Percentiles rank a stretch among this genome's conserved stretches.
Evolutionary conservation across 1,140 invertebrate genomes (phyloP).

Genomic region (Agrypnia vestita): DNA sequence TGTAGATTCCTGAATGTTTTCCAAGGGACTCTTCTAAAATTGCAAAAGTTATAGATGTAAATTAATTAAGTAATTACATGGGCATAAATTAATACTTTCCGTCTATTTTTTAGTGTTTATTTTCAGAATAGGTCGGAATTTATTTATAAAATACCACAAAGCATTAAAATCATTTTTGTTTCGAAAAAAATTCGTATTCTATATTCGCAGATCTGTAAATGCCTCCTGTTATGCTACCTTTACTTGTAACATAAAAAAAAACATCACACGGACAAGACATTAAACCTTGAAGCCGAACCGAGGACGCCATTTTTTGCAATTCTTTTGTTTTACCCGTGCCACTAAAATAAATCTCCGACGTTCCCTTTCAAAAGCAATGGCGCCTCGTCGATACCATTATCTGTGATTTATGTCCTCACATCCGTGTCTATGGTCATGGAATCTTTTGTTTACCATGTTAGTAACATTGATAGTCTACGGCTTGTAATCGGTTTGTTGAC

Average conservation of each 20-base stretch:
- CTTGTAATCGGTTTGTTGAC: slow-evolving; percentile 21
- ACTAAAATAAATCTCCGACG: slow-evolving; percentile 26
- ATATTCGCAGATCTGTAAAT: slow-evolving; percentile 1
- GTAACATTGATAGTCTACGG: slow-evolving; percentile 25
- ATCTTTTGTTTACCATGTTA: slow-evolving; percentile 36
- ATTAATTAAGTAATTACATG: too few relatives aligned
- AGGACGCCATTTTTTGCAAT: slow-evolving; percentile 6
- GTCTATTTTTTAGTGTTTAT: too few relatives aligned
- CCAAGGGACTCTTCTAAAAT: too few relatives aligned
- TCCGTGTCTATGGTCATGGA: slow-evolving; percentile 31
- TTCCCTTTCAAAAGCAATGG: slow-evolving; percentile 31
- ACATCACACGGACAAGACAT: not conserved
- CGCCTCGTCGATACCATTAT: slow-evolving; percentile 32
- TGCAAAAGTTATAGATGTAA: too few relatives aligned
- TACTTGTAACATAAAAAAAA: not conserved
- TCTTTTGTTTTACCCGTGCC: slow-evolving; percentile 42
- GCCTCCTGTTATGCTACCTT: not conserved
- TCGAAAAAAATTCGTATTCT: not conserved
- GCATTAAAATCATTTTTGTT: not conserved
- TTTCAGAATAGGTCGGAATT: too few relatives aligned
- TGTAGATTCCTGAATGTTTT: too few relatives aligned
- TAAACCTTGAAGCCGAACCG: not conserved
- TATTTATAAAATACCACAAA: too few relatives aligned
- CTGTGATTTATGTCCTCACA: slow-evolving; percentile 44
- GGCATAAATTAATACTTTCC: too few relatives aligned